Evolutionary conservation across 2,113 vertebrate genomes (phyloP).

Genomic region (Maccullochella peelii): DNA sequence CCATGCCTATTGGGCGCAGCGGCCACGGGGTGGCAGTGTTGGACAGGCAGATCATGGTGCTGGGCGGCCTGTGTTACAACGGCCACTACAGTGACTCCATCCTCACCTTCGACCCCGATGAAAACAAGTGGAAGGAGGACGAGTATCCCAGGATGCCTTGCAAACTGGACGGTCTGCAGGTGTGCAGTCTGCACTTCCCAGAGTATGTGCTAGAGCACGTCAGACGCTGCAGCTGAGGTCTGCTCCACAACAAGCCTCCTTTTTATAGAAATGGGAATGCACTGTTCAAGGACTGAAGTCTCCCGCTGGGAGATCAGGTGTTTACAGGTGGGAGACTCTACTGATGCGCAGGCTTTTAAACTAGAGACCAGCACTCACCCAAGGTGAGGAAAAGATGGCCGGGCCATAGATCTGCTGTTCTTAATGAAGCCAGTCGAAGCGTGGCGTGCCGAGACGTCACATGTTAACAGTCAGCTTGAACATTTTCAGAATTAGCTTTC

Average conservation of each 20-base stretch:
- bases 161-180: slow-evolving; percentile 98
- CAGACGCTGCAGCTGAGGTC: slow-evolving; percentile 93
- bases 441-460: neutral
- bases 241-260: slow-evolving; percentile 39
- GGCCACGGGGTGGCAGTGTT: slow-evolving; percentile 97
- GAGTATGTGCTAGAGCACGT: slow-evolving; percentile 98
- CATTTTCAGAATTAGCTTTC: slow-evolving; percentile 74
- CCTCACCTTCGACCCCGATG: slow-evolving; percentile 97
- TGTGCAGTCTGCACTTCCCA: slow-evolving; percentile 98
- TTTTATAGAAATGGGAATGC: slow-evolving; percentile 49
- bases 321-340: slow-evolving; percentile 68
- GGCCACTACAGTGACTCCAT: slow-evolving; percentile 99
- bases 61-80: slow-evolving; percentile 98
- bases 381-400: slow-evolving; percentile 42
- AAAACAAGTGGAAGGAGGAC: slow-evolving; percentile 99
- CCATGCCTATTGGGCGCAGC: slow-evolving; percentile 99
- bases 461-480: slow-evolving; percentile 31
- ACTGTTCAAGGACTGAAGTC: slow-evolving; percentile 18
- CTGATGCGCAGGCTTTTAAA: slow-evolving; percentile 69
- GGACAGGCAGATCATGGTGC: slow-evolving; percentile 99
- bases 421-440: slow-evolving; percentile 13
- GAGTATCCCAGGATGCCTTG: slow-evolving; percentile 99
- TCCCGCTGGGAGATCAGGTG: slow-evolving; percentile 49
- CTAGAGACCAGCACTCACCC: slow-evolving; percentile 77
- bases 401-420: slow-evolving; percentile 52